These are phyloP conservation scores for Calliopum simillimum DNA, from an alignment of 2,888 invertebrate species.

Conservation along the genomic window DNA sequence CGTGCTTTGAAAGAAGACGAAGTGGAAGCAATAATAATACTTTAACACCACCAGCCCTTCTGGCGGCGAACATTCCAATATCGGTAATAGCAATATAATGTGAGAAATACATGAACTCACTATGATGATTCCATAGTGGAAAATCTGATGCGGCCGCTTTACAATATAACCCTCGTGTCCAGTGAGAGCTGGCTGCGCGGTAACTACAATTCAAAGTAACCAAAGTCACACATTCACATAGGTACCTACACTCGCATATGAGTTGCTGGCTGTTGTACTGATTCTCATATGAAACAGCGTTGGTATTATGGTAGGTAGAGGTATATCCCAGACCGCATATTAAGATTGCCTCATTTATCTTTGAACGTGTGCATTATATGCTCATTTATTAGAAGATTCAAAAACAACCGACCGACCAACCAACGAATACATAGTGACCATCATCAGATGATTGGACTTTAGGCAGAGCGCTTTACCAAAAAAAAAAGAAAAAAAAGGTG, in stretches of 20 bases:
- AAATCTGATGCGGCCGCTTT: not conserved
- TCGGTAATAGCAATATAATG: conserved; percentile 21
- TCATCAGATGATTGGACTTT: too few relatives aligned
- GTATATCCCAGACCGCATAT: conserved; percentile 21
- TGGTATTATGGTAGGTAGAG: too few relatives aligned
- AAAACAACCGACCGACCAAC: not conserved
- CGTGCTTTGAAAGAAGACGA: not conserved
- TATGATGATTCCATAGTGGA: not conserved
- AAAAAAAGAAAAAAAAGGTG: too few relatives aligned
- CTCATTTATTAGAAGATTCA: conserved; percentile 24
- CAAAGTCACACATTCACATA: too few relatives aligned
- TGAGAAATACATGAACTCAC: conserved; percentile 25
- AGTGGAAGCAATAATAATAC: conserved; percentile 15
- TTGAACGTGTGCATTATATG: conserved; percentile 29
- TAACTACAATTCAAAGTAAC: too few relatives aligned
- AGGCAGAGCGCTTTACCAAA: too few relatives aligned
- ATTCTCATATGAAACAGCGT: too few relatives aligned
- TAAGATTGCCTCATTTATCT: conserved; percentile 33
- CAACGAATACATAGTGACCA: too few relatives aligned
- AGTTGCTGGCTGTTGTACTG: too few relatives aligned
- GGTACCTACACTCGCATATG: too few relatives aligned
- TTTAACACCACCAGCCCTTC: conserved; percentile 27
- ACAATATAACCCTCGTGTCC: conserved; percentile 1
- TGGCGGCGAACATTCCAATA: conserved; percentile 26
- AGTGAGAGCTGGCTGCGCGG: not conserved